phyloP scores from a whole-genome alignment of 2,797 vertebrate genomes.

The Poecilia picta region DNA sequence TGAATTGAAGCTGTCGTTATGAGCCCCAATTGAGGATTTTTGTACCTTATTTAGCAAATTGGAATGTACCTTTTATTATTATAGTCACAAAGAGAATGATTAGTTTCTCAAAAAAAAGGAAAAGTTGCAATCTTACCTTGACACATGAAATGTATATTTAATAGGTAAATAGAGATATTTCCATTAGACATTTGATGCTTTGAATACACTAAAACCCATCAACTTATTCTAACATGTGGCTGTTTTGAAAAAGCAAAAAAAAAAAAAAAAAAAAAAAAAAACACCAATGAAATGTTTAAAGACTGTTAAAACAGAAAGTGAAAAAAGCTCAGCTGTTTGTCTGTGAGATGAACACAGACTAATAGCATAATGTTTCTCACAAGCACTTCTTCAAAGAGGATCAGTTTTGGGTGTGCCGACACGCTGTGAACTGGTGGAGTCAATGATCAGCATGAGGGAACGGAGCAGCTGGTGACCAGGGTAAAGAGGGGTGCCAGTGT shows the following conservation, averaged over 20 bases:
- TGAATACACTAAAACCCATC: neutral
- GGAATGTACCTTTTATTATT: neutral
- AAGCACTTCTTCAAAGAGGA: conserved; percentile 7
- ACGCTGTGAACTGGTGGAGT: conserved; percentile 12
- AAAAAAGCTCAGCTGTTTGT: neutral
- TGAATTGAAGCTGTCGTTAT: neutral
- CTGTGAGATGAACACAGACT: conserved; percentile 2
- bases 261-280: too few relatives aligned
- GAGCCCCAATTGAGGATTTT: neutral
- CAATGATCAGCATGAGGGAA: conserved; percentile 41
- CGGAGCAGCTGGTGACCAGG: conserved; percentile 67
- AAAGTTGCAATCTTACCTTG: neutral
- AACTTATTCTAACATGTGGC: neutral
- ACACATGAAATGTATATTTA: neutral
- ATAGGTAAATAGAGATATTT: too few relatives aligned
- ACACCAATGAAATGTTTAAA: neutral
- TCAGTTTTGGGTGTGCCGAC: neutral
- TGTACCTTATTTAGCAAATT: neutral
- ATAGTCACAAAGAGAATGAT: neutral
- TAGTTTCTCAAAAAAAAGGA: neutral
- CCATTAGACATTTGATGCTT: neutral
- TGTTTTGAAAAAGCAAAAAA: too few relatives aligned
- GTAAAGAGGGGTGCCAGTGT: conserved; percentile 36
- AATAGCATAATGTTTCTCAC: neutral
- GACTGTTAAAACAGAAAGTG: neutral